These are phyloP conservation scores for Apamea anceps DNA, from an alignment of 2,888 invertebrate species.

Conservation along the genomic window DNA sequence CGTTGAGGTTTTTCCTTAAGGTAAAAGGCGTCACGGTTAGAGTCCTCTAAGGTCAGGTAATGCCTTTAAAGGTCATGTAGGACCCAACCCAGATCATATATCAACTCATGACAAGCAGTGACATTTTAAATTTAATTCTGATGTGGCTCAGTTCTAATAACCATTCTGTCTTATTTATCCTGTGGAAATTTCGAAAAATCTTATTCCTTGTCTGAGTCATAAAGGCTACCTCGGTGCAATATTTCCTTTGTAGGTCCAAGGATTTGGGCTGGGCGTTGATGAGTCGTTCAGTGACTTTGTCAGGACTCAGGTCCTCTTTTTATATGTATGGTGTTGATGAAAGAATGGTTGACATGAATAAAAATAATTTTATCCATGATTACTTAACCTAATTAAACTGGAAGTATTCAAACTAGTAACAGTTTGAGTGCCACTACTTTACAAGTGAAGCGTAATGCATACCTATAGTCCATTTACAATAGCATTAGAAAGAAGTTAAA, in stretches of 20 bases:
- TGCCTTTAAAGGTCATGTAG: slow-evolving; percentile 12
- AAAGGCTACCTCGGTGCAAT: background rate
- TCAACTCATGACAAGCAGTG: background rate
- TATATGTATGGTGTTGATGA: background rate
- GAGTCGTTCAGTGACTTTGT: background rate
- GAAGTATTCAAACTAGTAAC: background rate
- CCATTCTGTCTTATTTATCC: background rate
- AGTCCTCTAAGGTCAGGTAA: background rate
- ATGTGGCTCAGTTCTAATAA: background rate
- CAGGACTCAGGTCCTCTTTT: background rate
- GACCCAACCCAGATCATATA: background rate
- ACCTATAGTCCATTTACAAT: no score
- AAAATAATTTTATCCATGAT: background rate
- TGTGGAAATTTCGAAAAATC: background rate
- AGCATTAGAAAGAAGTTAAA: no score
- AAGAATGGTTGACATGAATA: background rate
- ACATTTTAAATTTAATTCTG: background rate
- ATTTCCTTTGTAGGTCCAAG: background rate
- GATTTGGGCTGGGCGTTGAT: background rate
- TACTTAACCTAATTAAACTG: background rate
- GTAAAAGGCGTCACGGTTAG: slow-evolving; percentile 6
- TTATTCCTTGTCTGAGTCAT: background rate
- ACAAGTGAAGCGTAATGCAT: background rate
- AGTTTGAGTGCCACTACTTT: background rate
- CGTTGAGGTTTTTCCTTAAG: slow-evolving; percentile 26